Evolutionary conservation across 1,140 invertebrate genomes (phyloP), one percentile per base, ranked within the genome.

Genomic region (Propsilocerus akamusi): DNA sequence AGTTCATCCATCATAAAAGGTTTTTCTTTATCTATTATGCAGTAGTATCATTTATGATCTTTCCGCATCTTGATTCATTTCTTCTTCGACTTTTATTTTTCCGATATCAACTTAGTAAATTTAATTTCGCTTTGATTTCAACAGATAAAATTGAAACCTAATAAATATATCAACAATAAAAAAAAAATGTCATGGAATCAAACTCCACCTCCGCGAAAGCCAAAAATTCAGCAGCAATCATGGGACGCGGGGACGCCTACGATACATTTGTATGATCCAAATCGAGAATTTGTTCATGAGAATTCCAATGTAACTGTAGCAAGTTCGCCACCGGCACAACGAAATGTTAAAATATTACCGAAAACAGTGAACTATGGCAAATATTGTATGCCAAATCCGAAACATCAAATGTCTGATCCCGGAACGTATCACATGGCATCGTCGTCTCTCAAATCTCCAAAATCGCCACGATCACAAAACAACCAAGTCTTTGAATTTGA

Each of bases 171-270:
- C n/a, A n/a, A n/a, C 32, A 46, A 12, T 22, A 46, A 23, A 28
- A 41, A 12, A 23, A 25, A 41, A 51, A 51, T 51, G 50, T 28
- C 37, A n/a, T 25, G 41, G 22, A 14, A 24, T 24, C 26, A 23
- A 25, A 52, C 17, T 5, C 47, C 52, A 20, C 52, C 52, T 53
- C 49, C 52, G 7, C 28, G 52, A n/a, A 28, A 46, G 17, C 46
- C 52, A 28, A 53, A 53, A 53, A 26, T 51, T n/a, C 52, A 53
- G 41, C 52, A 53, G 24, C 30, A 50, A 30, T 34, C 25, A 12
- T 53, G 52, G 52, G 52, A 53, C 20, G 49, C 41, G 17, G 47
- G 14, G 26, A 47, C 46, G 26, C 52, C 30, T 17, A 23, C 46
- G 6, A 46, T 52, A 12, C 20, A 46, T 32, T 30, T 52, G 20